A percentile compares a stretch with the other conserved stretches of the same genome.
Conservation (phyloP, 2,888 invertebrate species). For the Stenodema calcarata region DNA sequence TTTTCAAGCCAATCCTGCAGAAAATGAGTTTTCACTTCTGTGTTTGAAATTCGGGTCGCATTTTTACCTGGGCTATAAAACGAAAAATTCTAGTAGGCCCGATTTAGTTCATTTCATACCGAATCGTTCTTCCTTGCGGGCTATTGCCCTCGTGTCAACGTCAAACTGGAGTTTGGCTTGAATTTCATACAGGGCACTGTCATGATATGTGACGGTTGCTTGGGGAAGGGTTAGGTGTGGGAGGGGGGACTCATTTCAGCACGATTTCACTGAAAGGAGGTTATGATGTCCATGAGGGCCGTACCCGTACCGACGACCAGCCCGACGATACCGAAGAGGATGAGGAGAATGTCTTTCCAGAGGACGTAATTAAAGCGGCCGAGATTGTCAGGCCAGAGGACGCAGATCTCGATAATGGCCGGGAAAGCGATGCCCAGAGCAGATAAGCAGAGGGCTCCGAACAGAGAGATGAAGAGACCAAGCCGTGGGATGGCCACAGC, state of each 20-base stretch:
- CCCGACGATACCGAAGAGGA: slow-evolving; percentile 65
- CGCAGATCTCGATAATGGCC: slow-evolving; percentile 76
- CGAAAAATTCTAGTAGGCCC: too few species aligned
- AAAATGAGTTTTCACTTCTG: too few species aligned
- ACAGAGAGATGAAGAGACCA: slow-evolving; percentile 76
- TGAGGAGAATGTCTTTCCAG: slow-evolving; percentile 64
- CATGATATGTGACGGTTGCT: slow-evolving; percentile 32
- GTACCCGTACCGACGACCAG: slow-evolving; percentile 68
- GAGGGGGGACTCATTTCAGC: not conserved
- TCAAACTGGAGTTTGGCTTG: not conserved
- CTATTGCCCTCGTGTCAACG: too few species aligned
- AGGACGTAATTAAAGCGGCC: slow-evolving; percentile 64
- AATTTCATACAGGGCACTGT: slow-evolving; percentile 3
- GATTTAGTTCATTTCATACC: too few species aligned
- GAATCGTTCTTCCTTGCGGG: too few species aligned
- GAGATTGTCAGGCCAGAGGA: slow-evolving; percentile 70
- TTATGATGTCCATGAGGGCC: slow-evolving; percentile 65
- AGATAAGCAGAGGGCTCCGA: slow-evolving; percentile 77
- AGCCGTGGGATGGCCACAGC: slow-evolving; percentile 74
- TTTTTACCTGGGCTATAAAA: too few species aligned
- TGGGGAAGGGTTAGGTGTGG: not conserved
- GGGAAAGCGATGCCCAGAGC: slow-evolving; percentile 78
- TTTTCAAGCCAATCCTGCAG: too few species aligned
- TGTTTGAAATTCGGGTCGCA: too few species aligned
- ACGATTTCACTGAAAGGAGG: slow-evolving; percentile 59